Percentiles rank a stretch among this genome's conserved stretches.
phyloP scores from a whole-genome alignment of 2,113 vertebrate species.

The Grammomys surdaster region DNA sequence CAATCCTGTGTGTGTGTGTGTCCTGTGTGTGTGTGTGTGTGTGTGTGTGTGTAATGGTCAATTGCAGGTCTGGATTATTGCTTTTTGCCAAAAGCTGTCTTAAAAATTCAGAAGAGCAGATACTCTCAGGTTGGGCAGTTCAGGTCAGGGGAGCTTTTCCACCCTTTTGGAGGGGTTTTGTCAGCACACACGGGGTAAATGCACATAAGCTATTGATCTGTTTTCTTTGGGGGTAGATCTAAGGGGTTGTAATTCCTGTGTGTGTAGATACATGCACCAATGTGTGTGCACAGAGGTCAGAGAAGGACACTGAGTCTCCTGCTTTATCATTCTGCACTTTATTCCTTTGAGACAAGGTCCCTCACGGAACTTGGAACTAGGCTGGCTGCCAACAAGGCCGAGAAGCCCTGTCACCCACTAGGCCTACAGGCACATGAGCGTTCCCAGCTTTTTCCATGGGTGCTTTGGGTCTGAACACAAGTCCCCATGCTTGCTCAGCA shows the following conservation, averaged over 20 bases:
- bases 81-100: slow-evolving; percentile 17
- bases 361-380: neutral
- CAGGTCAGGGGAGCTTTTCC: neutral
- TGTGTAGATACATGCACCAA: neutral
- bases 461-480: neutral
- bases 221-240: neutral
- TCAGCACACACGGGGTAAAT: fast-evolving
- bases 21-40: no score
- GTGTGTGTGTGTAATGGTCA: neutral
- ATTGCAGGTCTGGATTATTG: neutral
- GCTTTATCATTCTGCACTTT: no score
- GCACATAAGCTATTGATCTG: neutral
- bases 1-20: fast-evolving
- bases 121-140: neutral
- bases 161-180: neutral
- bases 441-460: no score
- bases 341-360: neutral
- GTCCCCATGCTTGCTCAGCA: no score
- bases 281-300: neutral
- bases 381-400: neutral
- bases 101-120: neutral
- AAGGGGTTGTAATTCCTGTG: neutral
- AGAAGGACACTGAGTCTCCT: neutral
- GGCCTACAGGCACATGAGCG: neutral
- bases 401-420: neutral